Percentiles rank a stretch among this genome's conserved stretches.
Conservation (phyloP, 2,888 invertebrate genomes). For the Limnephilus lunatus region DNA sequence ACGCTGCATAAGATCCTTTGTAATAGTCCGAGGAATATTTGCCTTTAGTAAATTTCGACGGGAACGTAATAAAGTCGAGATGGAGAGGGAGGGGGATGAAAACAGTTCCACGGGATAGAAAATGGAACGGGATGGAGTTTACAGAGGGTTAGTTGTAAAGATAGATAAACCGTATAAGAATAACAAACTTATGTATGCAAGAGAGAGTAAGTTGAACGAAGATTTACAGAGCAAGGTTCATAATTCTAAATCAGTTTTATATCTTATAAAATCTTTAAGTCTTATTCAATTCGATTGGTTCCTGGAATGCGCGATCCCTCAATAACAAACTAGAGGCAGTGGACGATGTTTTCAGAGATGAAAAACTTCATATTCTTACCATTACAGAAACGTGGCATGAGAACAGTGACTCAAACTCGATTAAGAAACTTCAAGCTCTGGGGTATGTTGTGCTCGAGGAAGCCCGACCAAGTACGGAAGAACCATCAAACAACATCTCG, state of each 20-base stretch:
- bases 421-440: too few species aligned
- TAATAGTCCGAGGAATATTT: conserved; percentile 51
- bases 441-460: too few species aligned
- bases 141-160: not conserved
- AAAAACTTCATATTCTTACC: too few species aligned
- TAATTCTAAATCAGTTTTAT: not conserved
- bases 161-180: not conserved
- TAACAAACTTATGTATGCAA: not conserved
- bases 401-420: too few species aligned
- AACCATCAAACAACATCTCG: too few species aligned
- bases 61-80: conserved; percentile 47
- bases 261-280: not conserved
- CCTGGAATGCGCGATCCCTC: too few species aligned
- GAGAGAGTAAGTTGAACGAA: not conserved
- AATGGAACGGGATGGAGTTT: not conserved
- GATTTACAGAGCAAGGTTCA: not conserved
- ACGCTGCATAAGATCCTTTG: conserved; percentile 42
- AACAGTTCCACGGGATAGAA: not conserved
- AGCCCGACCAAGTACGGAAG: too few species aligned
- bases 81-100: conserved; percentile 4
- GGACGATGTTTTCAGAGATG: too few species aligned
- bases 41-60: conserved; percentile 52
- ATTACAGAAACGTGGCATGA: too few species aligned
- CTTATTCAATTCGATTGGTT: too few species aligned
- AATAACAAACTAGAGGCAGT: too few species aligned